These are phyloP conservation scores for Heliconius ismenius DNA, from an alignment of 2,888 invertebrate genomes.

Conservation along the genomic window DNA sequence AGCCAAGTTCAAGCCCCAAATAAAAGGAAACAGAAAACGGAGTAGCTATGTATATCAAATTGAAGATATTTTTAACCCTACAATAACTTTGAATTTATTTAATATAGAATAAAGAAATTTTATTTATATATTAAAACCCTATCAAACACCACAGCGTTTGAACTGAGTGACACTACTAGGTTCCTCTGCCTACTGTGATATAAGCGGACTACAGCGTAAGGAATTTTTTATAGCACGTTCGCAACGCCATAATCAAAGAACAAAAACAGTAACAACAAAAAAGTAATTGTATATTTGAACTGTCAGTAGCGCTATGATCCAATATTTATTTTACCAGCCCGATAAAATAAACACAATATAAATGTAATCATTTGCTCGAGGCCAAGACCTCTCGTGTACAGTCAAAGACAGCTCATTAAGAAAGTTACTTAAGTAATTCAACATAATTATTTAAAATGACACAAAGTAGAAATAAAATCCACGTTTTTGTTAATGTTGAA, in stretches of 20 bases:
- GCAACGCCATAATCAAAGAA: too few species aligned
- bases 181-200: too few species aligned
- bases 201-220: too few species aligned
- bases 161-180: too few species aligned
- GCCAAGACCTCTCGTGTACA: background rate
- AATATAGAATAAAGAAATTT: too few species aligned
- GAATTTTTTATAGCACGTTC: too few species aligned
- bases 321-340: background rate
- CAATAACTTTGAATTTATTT: background rate
- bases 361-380: background rate
- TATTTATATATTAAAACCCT: too few species aligned
- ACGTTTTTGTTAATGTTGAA: slow-evolving; percentile 37
- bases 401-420: background rate
- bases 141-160: too few species aligned
- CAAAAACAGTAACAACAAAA: too few species aligned
- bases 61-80: background rate
- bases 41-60: background rate
- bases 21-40: background rate
- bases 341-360: background rate
- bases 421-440: background rate
- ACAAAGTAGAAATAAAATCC: slow-evolving; percentile 6
- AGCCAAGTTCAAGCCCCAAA: background rate
- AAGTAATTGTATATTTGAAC: too few species aligned
- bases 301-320: too few species aligned
- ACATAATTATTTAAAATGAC: slow-evolving; percentile 7